These are phyloP conservation scores for Orchesella cincta DNA, from an alignment of 1,140 invertebrate species.

Conservation along the genomic window DNA sequence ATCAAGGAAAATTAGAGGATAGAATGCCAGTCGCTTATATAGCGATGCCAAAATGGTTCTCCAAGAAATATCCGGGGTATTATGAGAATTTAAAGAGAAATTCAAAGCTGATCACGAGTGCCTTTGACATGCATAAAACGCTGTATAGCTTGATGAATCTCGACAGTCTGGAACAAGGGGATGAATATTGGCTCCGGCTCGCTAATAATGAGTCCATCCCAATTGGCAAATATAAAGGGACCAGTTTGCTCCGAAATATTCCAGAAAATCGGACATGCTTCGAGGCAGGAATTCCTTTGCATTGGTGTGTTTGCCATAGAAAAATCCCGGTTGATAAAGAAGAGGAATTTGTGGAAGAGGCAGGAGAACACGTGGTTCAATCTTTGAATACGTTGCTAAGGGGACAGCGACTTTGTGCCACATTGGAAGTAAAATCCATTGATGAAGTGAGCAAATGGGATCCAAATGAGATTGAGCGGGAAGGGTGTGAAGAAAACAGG, in stretches of 20 bases:
- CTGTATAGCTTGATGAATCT: conserved; percentile 65
- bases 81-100: conserved; percentile 71
- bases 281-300: conserved; percentile 65
- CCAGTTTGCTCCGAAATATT: conserved; percentile 75
- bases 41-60: conserved; percentile 73
- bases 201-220: background rate
- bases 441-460: conserved; percentile 1
- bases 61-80: conserved; percentile 64
- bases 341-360: background rate
- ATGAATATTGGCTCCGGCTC: background rate
- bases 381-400: background rate
- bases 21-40: conserved; percentile 81
- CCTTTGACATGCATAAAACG: conserved; percentile 80
- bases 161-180: background rate
- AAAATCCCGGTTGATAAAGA: background rate
- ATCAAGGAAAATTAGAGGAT: conserved; percentile 84
- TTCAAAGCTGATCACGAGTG: conserved; percentile 72
- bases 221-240: conserved; percentile 56
- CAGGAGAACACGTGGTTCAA: background rate
- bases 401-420: background rate
- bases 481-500: background rate
- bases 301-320: conserved; percentile 43
- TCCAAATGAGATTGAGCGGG: background rate
- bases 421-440: background rate
- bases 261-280: conserved; percentile 71